Evolutionary conservation across 2,797 vertebrate genomes (phyloP).

Genomic region (Phyllotis vaccarum): DNA sequence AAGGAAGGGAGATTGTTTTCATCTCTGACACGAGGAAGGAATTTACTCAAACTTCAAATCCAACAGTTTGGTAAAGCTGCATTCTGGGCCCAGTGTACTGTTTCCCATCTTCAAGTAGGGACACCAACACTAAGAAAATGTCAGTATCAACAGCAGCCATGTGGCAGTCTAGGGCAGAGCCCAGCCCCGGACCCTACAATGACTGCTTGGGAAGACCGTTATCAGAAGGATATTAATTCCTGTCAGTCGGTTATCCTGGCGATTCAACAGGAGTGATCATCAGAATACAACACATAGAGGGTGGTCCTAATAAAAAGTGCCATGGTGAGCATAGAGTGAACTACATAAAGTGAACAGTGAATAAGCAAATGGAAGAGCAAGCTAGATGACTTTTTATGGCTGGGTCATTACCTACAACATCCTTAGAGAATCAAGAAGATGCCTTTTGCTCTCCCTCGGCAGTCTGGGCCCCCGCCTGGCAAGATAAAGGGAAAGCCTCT

Average conservation of each 20-base stretch:
- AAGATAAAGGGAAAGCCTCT: background rate
- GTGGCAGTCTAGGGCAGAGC: background rate
- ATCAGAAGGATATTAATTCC: background rate
- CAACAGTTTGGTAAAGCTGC: too few species aligned
- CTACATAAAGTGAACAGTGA: background rate
- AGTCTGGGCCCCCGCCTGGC: conserved; percentile 26
- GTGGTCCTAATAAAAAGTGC: background rate
- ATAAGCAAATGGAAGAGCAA: background rate
- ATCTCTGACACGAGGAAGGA: background rate
- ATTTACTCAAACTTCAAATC: too few species aligned
- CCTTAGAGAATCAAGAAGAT: background rate
- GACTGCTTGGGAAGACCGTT: background rate
- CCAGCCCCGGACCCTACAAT: background rate
- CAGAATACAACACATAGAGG: background rate
- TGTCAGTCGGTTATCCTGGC: too few species aligned
- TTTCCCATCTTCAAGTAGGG: conserved; percentile 10
- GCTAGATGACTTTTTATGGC: background rate
- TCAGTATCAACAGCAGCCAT: background rate
- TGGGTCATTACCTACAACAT: too few species aligned
- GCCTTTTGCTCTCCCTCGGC: background rate
- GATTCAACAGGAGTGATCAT: background rate
- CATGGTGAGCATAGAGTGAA: background rate
- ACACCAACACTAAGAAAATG: background rate
- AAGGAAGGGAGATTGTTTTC: background rate
- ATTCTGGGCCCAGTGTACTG: background rate